A percentile compares a stretch with the other conserved stretches of the same genome.
Evolutionary conservation across 1,140 invertebrate genomes (phyloP).

Genomic region (Phortica variegata): DNA sequence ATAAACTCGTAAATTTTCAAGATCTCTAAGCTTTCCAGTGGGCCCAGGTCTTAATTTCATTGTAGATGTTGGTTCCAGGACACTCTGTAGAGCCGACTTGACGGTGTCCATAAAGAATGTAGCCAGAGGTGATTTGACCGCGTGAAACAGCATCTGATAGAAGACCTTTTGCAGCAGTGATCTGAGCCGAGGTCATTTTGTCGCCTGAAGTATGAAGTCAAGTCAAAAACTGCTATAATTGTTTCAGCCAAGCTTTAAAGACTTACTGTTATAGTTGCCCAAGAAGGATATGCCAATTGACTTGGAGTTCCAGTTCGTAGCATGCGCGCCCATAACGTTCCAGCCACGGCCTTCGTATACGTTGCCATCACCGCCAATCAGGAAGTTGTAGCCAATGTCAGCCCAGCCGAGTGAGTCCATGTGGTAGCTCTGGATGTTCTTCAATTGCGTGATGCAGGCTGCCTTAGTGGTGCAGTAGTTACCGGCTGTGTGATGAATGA

Average conservation of each 20-base stretch:
- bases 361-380: slow-evolving; percentile 61
- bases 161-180: slow-evolving; percentile 61
- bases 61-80: slow-evolving; percentile 69
- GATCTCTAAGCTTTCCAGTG: slow-evolving; percentile 61
- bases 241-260: too few relatives aligned
- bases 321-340: slow-evolving; percentile 67
- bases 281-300: slow-evolving; percentile 69
- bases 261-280: slow-evolving; percentile 61
- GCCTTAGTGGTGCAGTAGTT: slow-evolving; percentile 60
- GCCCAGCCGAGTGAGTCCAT: slow-evolving; percentile 65
- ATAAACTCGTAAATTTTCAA: too few relatives aligned
- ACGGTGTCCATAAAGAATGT: slow-evolving; percentile 69
- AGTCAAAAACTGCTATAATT: slow-evolving; percentile 58
- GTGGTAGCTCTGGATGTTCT: slow-evolving; percentile 62
- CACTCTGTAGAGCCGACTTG: slow-evolving; percentile 70
- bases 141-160: slow-evolving; percentile 64
- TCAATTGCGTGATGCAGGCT: slow-evolving; percentile 61
- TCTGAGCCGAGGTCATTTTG: slow-evolving; percentile 37
- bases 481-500: slow-evolving; percentile 73
- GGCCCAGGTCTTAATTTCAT: slow-evolving; percentile 66
- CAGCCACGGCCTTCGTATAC: slow-evolving; percentile 73
- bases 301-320: slow-evolving; percentile 66
- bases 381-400: slow-evolving; percentile 71
- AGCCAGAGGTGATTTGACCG: slow-evolving; percentile 63
- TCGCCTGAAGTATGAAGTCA: too few relatives aligned